Evolutionary conservation across 1,140 invertebrate species (phyloP), one percentile per base, ranked within the genome.

Genomic region (Rhizoglyphus robini): DNA sequence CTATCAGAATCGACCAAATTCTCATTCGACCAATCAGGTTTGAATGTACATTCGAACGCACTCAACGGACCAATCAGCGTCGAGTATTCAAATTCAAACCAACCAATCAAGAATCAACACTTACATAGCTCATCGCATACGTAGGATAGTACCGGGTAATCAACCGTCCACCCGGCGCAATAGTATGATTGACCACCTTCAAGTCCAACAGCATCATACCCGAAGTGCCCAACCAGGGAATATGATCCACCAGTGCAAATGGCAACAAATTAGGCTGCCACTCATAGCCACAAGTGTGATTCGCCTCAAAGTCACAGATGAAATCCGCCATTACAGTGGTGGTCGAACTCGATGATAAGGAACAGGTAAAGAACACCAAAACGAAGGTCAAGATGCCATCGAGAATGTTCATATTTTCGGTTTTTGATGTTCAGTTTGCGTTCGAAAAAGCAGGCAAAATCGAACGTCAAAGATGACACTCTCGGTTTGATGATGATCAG

Each of bases 281-380:
- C 1, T 29, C 15, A 60, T 32, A 60, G 27, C 58, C 58, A 60
- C 58, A 60, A 34, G 32, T 60, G 15, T 60, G 58, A 60, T 60
- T 60, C n/a, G 20, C 15, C 13, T 60, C 15, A 32, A 60, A 60
- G 13, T 13, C 15, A 27, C 58, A 60, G 29, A 60, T 60, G 27
- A 32, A 29, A 46, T 60, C 27, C 13, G 29, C 58, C 23, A 4
- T 46, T 2, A 46, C 41, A 15, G 23, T 46, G 15, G 2, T 58
- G 54, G 15, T 58, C 15, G 54, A 58, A n/a, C 54, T 46, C 15
- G 41, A 46, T 46, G 2, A 46, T n/a, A n/a, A n/a, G n/a, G n/a
- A n/a, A n/a, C n/a, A n/a, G n/a, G n/a, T n/a, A n/a, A n/a, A n/a
- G n/a, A n/a, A n/a, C n/a, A n/a, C n/a, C n/a, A n/a, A n/a, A n/a